Evolutionary conservation across 2,888 invertebrate genomes (phyloP), one percentile per base, ranked within the genome.

Genomic region (Agrilus mali): DNA sequence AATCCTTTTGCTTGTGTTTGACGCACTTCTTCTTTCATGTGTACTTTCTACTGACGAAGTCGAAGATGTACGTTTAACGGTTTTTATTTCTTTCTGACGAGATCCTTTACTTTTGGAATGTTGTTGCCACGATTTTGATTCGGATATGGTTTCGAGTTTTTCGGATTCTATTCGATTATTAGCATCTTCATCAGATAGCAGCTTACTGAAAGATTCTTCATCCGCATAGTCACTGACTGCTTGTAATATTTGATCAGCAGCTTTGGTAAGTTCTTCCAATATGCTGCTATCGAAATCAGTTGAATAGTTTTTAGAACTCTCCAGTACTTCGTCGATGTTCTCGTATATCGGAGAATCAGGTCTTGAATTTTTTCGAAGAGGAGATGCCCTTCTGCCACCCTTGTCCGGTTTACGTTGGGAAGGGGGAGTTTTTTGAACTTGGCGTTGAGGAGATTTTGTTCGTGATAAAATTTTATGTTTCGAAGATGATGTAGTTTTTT

Each of bases 201-300:
- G 53, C 44, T 55, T 58, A 36, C 53, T 55, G 39, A 55, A 50
- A 22, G 58, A 58, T 31, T 67, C 66, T 45, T 73, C 75, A 50
- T 74, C 72, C 12, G 71, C 69, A 52, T 69, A 70, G 32, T 67
- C 70, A 44, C 70, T 69, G 15, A 75, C 72, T 17, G 74, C 73
- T 65, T 73, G 57, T 51, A 76, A 58, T 50, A 75, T 74, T 61
- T 75, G 71, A 64, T 77, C 75, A 44, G 76, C 76, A 40, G 72
- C 74, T 55, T 69, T 68, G 12, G 74, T 74, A 54, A 76, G 65
- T 59, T 76, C 75, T 51, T 71, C 74, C 44, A 76, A 59, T 48
- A 74, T 75, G 39, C 55, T 56, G 41, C 59, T 60, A 47, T 65
- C 65, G 42, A 65, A 65, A 39, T 62, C 60, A 7, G 39, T 33